Base-by-base conservation (phyloP, 2,797 vertebrate species). In the Emydoidea blandingii region DNA sequence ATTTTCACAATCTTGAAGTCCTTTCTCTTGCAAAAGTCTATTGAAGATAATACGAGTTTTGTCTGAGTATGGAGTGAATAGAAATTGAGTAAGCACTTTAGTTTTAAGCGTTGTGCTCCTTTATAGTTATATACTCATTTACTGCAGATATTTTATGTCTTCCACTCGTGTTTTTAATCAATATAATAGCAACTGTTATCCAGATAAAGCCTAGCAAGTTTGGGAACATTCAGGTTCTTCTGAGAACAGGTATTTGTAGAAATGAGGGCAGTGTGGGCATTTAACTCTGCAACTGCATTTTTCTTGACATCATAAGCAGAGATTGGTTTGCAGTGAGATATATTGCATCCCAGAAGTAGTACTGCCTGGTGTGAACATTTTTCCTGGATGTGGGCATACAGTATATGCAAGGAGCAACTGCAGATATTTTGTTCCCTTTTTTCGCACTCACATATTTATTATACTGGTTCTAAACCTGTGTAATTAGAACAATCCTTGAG, bases 241-340 rank as follows among this genome's bases (percentile, higher is more conserved):
- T 57, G 52, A 86, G 53, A 29, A 18, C 0, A 11, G 41, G 19
- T 62, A 56, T 86, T 59, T 62, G 83, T 59, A 81, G 65, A 54
- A 85, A 93, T 86, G 79, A 81, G 68, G 27, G 44, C 41, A 85
- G 44, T 72, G 74, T 87, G 91, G 93, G 88, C 68, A 2, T 52
- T 91, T 87, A 81, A 52, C 5, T 68, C 56, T 90, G 25, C 49
- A 49, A 27, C 81, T 93, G 3, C 54, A 23, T 84, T 92, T 95
- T 89, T 89, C 92, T 37, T 81, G 9, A 53, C 53, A 10, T 16
- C 83, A 93, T 59, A 59, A 94, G 78, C 41, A 72, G 53, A 53
- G 74, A 1, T 2, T 83, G 76, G 37, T 68, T 84, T 91, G 62
- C 19, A 1, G 78, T 82, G 85, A 74, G 41, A 57, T 57, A 31